These are phyloP conservation scores for Acropora tenuis DNA, from an alignment of 64 coral and sea anemone species.

Conservation along the genomic window DNA sequence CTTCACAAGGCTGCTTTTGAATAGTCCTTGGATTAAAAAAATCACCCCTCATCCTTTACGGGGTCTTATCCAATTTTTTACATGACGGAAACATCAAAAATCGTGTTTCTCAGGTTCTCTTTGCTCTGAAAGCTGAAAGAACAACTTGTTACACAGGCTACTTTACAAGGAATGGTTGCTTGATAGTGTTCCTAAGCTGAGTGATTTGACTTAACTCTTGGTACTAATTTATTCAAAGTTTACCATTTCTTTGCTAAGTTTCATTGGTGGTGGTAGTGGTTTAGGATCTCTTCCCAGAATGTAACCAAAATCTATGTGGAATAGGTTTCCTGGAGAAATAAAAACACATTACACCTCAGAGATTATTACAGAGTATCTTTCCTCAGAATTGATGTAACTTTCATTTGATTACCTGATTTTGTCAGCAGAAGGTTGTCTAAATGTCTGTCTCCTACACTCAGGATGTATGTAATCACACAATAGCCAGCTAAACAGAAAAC, in stretches of 20 bases:
- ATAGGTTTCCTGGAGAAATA: constrained; percentile 64
- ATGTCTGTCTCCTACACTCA: constrained; percentile 94
- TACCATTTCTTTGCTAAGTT: constrained; percentile 99
- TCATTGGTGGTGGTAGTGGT: constrained; percentile 96
- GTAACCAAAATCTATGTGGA: constrained; percentile 96
- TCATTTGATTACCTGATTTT: constrained; percentile 77
- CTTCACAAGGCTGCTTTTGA: too few relatives aligned
- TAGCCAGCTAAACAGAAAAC: constrained; percentile 76
- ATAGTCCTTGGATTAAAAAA: too few relatives aligned
- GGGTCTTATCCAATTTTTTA: too few relatives aligned
- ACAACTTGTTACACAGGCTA: too few relatives aligned
- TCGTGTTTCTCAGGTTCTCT: too few relatives aligned
- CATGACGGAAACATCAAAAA: too few relatives aligned
- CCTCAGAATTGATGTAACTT: background rate
- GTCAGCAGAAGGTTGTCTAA: constrained; percentile 97
- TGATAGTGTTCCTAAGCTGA: too few relatives aligned
- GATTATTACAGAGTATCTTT: background rate
- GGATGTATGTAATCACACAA: constrained; percentile 95
- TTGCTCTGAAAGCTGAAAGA: too few relatives aligned
- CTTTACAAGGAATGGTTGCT: too few relatives aligned
- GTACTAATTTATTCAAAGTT: background rate
- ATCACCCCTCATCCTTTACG: too few relatives aligned
- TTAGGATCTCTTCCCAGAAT: constrained; percentile 98
- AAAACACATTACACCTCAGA: background rate
- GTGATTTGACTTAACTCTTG: too few relatives aligned